Conservation (phyloP, 2,113 vertebrate genomes). For the Barnardius zonarius region DNA sequence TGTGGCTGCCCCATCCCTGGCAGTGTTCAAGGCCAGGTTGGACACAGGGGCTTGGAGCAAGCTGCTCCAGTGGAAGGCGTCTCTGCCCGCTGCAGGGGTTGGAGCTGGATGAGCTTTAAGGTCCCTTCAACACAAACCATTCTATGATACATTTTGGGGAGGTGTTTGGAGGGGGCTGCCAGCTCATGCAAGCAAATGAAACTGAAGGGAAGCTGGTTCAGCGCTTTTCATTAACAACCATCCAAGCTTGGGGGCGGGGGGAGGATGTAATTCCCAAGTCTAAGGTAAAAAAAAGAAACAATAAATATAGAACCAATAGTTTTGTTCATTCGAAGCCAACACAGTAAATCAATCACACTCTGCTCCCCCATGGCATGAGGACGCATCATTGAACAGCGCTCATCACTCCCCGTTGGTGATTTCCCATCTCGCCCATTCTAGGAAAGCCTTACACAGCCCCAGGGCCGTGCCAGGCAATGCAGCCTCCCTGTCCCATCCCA, state of each 20-base stretch:
- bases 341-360: constrained; percentile 51
- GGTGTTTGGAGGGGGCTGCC: neutral
- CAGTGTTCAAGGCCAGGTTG: too few species aligned
- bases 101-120: too few species aligned
- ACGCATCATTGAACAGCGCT: neutral
- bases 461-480: rapidly evolving
- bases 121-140: neutral
- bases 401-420: neutral
- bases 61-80: rapidly evolving
- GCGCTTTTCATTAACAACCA: constrained; percentile 65
- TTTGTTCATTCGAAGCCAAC: constrained; percentile 1
- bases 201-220: constrained; percentile 60
- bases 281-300: neutral
- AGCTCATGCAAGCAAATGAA: constrained; percentile 52
- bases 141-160: neutral
- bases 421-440: neutral
- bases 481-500: neutral
- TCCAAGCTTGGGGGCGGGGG: neutral
- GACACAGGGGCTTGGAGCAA: neutral
- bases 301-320: neutral
- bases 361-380: neutral
- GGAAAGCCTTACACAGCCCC: neutral
- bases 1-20: too few species aligned
- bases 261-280: constrained; percentile 35
- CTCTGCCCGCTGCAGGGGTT: neutral